These are phyloP conservation scores for Sphaeramia orbicularis DNA, from an alignment of 2,797 vertebrate genomes.

Conservation along the genomic window DNA sequence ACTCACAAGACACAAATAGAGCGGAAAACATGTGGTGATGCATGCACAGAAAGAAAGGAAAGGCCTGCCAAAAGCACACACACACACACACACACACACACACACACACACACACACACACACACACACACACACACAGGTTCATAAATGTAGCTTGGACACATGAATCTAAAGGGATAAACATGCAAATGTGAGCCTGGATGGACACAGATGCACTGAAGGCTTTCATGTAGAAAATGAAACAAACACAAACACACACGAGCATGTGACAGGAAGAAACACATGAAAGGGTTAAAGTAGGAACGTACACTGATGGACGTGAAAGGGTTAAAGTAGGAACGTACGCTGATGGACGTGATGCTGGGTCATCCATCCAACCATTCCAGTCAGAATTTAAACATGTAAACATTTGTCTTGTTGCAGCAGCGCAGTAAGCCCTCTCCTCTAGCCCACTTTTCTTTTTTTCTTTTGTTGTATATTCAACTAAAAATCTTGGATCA, in stretches of 20 bases:
- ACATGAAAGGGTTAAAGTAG: too few relatives aligned
- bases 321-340: too few relatives aligned
- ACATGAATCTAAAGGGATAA: slow-evolving; percentile 19
- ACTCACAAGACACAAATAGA: slow-evolving; percentile 51
- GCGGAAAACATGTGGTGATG: slow-evolving; percentile 60
- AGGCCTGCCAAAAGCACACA: slow-evolving; percentile 52
- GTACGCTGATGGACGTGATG: too few relatives aligned
- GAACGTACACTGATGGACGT: too few relatives aligned
- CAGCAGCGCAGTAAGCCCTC: too few relatives aligned
- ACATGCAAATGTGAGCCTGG: neutral
- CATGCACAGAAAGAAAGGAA: slow-evolving; percentile 46
- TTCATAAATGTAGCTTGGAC: slow-evolving; percentile 5
- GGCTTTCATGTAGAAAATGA: neutral
- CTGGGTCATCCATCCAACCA: too few relatives aligned
- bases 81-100: slow-evolving; percentile 21
- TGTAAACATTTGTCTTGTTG: too few relatives aligned
- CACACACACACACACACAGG: slow-evolving; percentile 2
- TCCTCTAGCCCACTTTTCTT: too few relatives aligned
- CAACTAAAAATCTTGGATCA: too few relatives aligned
- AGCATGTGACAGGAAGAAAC: neutral
- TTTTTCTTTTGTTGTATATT: too few relatives aligned
- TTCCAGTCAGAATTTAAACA: too few relatives aligned
- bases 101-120: slow-evolving; percentile 13
- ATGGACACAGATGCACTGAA: neutral
- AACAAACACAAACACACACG: neutral